phyloP scores from a whole-genome alignment of 2,113 vertebrate genomes.

The Salvelinus alpinus region DNA sequence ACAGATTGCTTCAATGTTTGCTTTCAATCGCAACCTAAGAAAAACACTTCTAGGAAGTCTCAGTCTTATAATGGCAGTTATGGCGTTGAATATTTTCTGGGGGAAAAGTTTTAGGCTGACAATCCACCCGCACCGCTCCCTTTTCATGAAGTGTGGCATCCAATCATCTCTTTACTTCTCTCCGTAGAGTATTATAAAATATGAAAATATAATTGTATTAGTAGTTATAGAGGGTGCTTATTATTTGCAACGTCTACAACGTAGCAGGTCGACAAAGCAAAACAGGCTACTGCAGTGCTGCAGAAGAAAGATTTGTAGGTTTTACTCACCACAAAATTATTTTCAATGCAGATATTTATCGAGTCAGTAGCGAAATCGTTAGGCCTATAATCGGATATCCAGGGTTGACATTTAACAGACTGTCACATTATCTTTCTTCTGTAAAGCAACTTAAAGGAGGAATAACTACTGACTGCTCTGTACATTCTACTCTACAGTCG shows the following conservation, averaged over 20 bases:
- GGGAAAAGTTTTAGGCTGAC: conserved; percentile 75
- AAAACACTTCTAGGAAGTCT: conserved; percentile 59
- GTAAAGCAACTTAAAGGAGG: conserved; percentile 71
- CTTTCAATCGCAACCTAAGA: neutral
- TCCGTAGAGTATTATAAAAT: conserved; percentile 21
- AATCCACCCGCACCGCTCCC: conserved; percentile 67
- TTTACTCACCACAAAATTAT: conserved; percentile 69
- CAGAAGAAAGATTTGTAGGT: conserved; percentile 65
- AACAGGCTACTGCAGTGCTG: conserved; percentile 70
- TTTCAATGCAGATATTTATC: conserved; percentile 28
- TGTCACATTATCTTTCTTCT: conserved; percentile 67
- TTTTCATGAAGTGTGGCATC: conserved; percentile 45
- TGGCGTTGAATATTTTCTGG: conserved; percentile 70
- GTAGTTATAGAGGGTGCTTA: conserved; percentile 14
- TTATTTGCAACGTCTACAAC: conserved; percentile 52
- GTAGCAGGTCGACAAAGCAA: conserved; percentile 48
- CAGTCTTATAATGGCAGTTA: conserved; percentile 36
- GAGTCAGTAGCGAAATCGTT: conserved; percentile 55
- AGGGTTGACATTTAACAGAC: conserved; percentile 51
- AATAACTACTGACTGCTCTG: conserved; percentile 76
- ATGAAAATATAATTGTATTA: conserved; percentile 2
- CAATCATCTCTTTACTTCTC: conserved; percentile 39
- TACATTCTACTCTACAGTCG: conserved; percentile 89
- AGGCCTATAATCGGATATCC: conserved; percentile 44
- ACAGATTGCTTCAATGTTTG: conserved; percentile 15